phyloP scores from a whole-genome alignment of 2,797 vertebrate species.

The Mionectes olivaceus region DNA sequence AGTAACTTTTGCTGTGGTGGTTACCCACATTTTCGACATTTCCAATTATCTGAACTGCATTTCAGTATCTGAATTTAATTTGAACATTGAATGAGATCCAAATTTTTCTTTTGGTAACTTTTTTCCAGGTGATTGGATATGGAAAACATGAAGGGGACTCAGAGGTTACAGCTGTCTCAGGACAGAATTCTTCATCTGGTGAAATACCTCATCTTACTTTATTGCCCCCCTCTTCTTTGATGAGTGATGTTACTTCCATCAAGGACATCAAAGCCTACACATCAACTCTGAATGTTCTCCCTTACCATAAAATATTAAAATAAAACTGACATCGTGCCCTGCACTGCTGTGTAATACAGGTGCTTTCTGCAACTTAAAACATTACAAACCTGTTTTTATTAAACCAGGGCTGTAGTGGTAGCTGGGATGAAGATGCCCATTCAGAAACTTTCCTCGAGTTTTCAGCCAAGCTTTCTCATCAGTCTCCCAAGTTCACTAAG shows the following conservation, averaged over 20 bases:
- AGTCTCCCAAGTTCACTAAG: background rate
- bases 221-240: slow-evolving; percentile 78
- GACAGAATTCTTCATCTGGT: slow-evolving; percentile 78
- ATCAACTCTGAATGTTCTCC: slow-evolving; percentile 87
- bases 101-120: background rate
- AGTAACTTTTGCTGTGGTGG: too few species aligned
- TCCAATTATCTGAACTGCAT: background rate
- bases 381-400: background rate
- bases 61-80: background rate
- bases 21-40: background rate
- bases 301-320: slow-evolving; percentile 93
- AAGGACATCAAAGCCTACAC: slow-evolving; percentile 91
- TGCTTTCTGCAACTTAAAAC: slow-evolving; percentile 33
- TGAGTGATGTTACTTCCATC: slow-evolving; percentile 79
- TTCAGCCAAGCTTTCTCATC: background rate
- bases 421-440: background rate
- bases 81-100: background rate
- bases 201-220: slow-evolving; percentile 88
- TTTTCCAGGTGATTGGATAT: slow-evolving; percentile 89
- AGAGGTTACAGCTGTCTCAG: slow-evolving; percentile 40
- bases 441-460: background rate
- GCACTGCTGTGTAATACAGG: slow-evolving; percentile 33
- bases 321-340: slow-evolving; percentile 74
- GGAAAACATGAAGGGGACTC: slow-evolving; percentile 86
- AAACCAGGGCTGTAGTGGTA: background rate